Evolutionary conservation across 2,113 vertebrate genomes (phyloP), one percentile per base, ranked within the genome.

Genomic region (Pogonocichla stellata): DNA sequence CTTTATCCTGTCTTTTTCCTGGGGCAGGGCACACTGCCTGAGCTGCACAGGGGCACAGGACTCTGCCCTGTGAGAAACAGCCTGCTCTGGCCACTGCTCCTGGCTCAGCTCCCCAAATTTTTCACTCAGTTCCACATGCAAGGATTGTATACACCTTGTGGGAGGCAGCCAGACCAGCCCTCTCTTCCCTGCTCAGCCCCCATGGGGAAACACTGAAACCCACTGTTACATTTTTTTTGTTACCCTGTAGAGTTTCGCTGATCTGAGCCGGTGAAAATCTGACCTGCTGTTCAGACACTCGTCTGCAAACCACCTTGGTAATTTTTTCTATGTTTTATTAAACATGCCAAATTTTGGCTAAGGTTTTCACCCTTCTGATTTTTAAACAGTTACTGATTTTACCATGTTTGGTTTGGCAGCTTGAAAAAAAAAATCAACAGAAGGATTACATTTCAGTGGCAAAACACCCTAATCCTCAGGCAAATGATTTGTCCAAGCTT

Each of bases 401-500:
- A 98, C 98, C 98, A 97, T 98, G 98, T 99, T 99, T 99, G 97
- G 97, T 98, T 99, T 99, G 98, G 98, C 98, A 98, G 98, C 98
- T 99, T 98, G 54, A 98, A 99, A 98, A 98, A 53, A 98, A 98
- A 86, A 98, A 98, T 98, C 98, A 98, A 98, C 98, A 98, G 98
- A 98, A 98, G 98, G 98, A 99, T 99, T 99, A 98, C 97, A 97
- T 99, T 99, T 99, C 99, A 99, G 98, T 98, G 98, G 98, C 98
- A 98, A 98, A 99, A 98, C 98, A 99, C 98, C 98, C 98, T 98
- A 98, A 99, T 99, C 99, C 99, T 98, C 98, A 99, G 99, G 99
- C 99, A 99, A 99, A 99, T 99, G 98, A 99, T 99, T 99, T 99
- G 99, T 99, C 99, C 98, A 99, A 98, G 98, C 98, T 99, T 99